These are phyloP conservation scores for Aplysia californica DNA, from an alignment of 1,140 invertebrate species.

Conservation along the genomic window DNA sequence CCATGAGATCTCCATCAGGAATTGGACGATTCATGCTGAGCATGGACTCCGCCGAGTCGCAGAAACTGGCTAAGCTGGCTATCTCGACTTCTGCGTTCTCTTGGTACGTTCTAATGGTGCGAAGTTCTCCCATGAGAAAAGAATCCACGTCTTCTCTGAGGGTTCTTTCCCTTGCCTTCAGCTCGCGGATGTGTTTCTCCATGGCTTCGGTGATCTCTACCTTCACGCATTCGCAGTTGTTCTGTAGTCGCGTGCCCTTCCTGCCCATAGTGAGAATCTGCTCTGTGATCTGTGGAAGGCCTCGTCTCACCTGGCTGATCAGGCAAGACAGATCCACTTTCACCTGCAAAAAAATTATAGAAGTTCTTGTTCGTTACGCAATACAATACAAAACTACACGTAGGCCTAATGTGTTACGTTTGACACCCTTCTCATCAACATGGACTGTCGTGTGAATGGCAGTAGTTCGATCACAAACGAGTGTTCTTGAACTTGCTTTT, in stretches of 20 bases:
- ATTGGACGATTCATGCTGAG: slow-evolving; percentile 75
- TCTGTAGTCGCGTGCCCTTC: slow-evolving; percentile 48
- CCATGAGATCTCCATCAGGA: slow-evolving; percentile 55
- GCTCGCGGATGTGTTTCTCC: slow-evolving; percentile 86
- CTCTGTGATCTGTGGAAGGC: slow-evolving; percentile 76
- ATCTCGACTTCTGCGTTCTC: slow-evolving; percentile 94
- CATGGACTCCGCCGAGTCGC: slow-evolving; percentile 94
- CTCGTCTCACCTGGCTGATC: slow-evolving; percentile 85
- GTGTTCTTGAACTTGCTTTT: too few species aligned
- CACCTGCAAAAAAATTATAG: too few species aligned
- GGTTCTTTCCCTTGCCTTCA: slow-evolving; percentile 89
- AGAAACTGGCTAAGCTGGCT: slow-evolving; percentile 92
- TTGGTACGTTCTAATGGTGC: slow-evolving; percentile 86
- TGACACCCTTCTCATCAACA: too few species aligned
- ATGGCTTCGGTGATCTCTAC: slow-evolving; percentile 80
- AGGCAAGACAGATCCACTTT: slow-evolving; percentile 92
- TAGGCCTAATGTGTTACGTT: too few species aligned
- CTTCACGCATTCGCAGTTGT: slow-evolving; percentile 54
- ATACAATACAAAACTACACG: too few species aligned
- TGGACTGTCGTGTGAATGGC: too few species aligned
- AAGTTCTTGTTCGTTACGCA: too few species aligned
- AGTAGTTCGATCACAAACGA: too few species aligned
- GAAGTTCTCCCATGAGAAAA: slow-evolving; percentile 85
- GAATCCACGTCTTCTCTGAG: slow-evolving; percentile 89
- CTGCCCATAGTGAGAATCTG: slow-evolving; percentile 46